A percentile compares a stretch with the other conserved stretches of the same genome.
These are phyloP conservation scores for Prunella himalayana DNA, from an alignment of 2,113 vertebrate genomes.

Conservation along the genomic window DNA sequence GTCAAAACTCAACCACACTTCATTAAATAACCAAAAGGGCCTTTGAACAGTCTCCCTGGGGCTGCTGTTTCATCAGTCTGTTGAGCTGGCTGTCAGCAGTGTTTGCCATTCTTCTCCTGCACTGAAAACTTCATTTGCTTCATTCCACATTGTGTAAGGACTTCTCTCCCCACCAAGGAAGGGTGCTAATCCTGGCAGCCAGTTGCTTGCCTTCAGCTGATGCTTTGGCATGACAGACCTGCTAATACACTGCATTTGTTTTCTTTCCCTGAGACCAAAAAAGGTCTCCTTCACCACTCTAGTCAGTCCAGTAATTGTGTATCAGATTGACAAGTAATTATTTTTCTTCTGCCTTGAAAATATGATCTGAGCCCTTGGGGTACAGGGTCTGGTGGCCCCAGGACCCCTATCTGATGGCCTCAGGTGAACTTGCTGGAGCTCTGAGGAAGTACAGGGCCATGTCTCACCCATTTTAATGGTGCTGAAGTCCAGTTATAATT, in stretches of 20 bases:
- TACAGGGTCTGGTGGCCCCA: neutral
- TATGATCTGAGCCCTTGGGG: neutral
- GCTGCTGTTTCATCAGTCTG: neutral
- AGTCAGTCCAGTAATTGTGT: neutral
- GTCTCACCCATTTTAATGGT: neutral
- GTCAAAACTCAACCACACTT: conserved; percentile 15
- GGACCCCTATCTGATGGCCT: neutral
- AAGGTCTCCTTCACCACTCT: neutral
- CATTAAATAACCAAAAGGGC: conserved; percentile 7
- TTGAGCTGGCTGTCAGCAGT: neutral
- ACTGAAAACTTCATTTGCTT: neutral
- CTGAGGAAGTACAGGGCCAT: neutral
- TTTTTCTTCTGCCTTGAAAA: neutral
- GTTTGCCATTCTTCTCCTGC: neutral
- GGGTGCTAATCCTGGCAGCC: neutral
- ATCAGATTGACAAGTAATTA: neutral
- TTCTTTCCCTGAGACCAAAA: neutral
- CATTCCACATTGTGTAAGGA: neutral
- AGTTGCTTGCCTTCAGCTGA: neutral
- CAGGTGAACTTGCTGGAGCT: neutral
- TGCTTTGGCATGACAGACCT: neutral
- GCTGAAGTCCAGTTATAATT: neutral
- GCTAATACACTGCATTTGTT: neutral
- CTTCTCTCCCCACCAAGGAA: neutral
- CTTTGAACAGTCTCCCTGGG: neutral